phyloP scores from a whole-genome alignment of 1,140 invertebrate genomes.

The Temnothorax curvispinosus region DNA sequence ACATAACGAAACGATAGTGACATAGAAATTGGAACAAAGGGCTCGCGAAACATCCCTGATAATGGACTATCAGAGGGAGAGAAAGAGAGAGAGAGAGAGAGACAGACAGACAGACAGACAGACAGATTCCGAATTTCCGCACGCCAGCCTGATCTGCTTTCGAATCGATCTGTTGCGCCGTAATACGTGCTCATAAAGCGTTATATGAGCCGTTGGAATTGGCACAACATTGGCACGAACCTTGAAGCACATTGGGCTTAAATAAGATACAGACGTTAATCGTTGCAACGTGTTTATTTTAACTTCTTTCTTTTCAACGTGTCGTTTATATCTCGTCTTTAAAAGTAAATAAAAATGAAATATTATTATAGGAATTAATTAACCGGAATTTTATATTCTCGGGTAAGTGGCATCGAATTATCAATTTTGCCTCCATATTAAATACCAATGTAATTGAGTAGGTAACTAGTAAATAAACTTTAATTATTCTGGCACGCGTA shows the following conservation, averaged over 20 bases:
- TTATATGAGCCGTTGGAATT: background rate
- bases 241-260: background rate
- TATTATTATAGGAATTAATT: background rate
- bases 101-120: background rate
- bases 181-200: background rate
- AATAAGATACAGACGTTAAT: constrained; percentile 9
- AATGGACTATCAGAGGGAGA: constrained; percentile 11
- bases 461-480: background rate
- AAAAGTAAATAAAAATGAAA: background rate
- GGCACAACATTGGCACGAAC: background rate
- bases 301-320: background rate
- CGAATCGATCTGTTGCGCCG: constrained; percentile 31
- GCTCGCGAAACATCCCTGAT: constrained; percentile 30
- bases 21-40: constrained; percentile 57
- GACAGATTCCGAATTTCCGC: constrained; percentile 6
- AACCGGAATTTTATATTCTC: background rate
- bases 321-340: background rate
- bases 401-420: background rate
- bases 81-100: background rate
- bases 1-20: constrained; percentile 44
- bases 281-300: background rate
- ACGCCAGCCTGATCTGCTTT: constrained; percentile 27
- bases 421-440: constrained; percentile 13
- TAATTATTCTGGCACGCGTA: constrained; percentile 15
- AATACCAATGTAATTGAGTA: background rate